Conservation (phyloP, 92 coral and sea anemone genomes). For the Umimayanthus kanabou region DNA sequence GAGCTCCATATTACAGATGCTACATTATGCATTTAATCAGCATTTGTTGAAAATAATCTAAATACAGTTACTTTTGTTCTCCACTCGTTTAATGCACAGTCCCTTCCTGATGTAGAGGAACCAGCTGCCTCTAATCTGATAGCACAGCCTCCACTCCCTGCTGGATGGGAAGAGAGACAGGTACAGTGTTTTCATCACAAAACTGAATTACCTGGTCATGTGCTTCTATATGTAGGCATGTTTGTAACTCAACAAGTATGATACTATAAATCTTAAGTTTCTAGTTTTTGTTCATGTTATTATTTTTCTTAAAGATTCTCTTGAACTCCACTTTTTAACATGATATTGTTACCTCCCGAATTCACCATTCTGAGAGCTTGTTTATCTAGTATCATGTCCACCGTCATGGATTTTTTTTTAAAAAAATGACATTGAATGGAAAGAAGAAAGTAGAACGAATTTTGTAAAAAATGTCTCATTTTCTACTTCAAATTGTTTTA, state of each 20-base stretch:
- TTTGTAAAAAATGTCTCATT: too few species aligned
- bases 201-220: not conserved
- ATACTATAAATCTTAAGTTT: not conserved
- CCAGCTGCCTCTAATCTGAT: slow-evolving; percentile 57
- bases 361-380: too few species aligned
- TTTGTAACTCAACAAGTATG: not conserved
- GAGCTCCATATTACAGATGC: not conserved
- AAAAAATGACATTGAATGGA: too few species aligned
- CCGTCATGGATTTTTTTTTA: too few species aligned
- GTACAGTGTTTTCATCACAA: slow-evolving; percentile 11
- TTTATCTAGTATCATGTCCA: too few species aligned
- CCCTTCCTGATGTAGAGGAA: slow-evolving; percentile 90
- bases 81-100: not conserved
- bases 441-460: too few species aligned
- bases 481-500: too few species aligned
- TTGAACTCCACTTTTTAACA: too few species aligned
- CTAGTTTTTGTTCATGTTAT: too few species aligned
- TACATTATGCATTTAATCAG: not conserved
- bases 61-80: not conserved
- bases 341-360: too few species aligned
- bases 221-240: not conserved
- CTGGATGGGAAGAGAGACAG: slow-evolving; percentile 98
- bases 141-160: slow-evolving; percentile 55
- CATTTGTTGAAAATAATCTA: not conserved
- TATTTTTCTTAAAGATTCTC: too few species aligned